Evolutionary conservation across 2,888 invertebrate genomes (phyloP).

Genomic region (Pocota personata): DNA sequence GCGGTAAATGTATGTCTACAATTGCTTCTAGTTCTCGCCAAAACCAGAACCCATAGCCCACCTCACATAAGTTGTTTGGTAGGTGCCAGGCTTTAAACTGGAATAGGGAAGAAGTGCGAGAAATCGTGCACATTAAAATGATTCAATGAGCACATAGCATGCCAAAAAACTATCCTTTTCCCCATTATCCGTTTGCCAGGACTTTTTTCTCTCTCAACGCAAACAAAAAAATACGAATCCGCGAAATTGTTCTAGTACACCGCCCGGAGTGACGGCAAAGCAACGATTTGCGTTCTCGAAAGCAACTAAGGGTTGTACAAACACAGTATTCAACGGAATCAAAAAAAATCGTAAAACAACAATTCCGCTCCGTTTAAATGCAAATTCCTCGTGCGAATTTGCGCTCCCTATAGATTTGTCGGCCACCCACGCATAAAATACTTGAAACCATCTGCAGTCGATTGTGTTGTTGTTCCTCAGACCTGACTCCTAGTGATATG

Average conservation of each 20-base stretch:
- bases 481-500: neutral
- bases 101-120: neutral
- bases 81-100: neutral
- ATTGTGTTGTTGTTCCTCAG: conserved; percentile 1
- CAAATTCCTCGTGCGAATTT: conserved; percentile 22
- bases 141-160: conserved; percentile 60
- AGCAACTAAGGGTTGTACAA: neutral
- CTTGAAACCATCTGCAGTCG: conserved; percentile 36
- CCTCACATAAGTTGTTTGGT: neutral
- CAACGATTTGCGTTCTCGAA: conserved; percentile 40
- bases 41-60: neutral
- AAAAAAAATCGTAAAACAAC: conserved; percentile 12
- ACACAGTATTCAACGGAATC: neutral
- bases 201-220: neutral
- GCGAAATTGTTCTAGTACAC: conserved; percentile 33
- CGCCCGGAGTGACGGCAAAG: conserved; percentile 33
- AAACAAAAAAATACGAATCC: neutral
- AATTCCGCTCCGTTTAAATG: conserved; percentile 40
- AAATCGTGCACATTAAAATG: conserved; percentile 57
- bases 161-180: conserved; percentile 39
- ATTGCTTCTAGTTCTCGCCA: neutral
- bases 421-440: conserved; percentile 5
- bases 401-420: neutral
- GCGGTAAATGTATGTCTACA: neutral
- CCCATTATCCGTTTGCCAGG: conserved; percentile 24